These are phyloP conservation scores for Sprattus sprattus DNA, from an alignment of 2,113 vertebrate genomes.

Conservation along the genomic window DNA sequence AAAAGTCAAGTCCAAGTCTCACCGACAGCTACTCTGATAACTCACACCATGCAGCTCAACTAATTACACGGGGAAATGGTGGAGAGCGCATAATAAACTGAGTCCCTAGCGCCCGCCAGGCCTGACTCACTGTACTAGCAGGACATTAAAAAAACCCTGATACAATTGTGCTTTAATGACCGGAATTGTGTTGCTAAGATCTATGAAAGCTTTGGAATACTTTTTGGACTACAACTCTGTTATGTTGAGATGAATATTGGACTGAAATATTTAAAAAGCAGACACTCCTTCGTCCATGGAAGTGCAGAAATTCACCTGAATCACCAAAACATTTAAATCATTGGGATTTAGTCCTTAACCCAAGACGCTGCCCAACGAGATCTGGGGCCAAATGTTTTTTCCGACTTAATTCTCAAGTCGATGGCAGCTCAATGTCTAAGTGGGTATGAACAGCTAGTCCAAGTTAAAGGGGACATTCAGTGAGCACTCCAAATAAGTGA, in stretches of 20 bases:
- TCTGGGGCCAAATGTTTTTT: not conserved
- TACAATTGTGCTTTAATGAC: not conserved
- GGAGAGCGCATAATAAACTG: too few species aligned
- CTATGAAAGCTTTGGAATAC: too few species aligned
- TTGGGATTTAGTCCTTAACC: not conserved
- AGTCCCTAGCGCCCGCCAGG: too few species aligned
- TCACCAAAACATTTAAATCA: not conserved
- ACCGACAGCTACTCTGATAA: not conserved
- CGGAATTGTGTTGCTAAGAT: not conserved
- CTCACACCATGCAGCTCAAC: not conserved
- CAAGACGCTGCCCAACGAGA: not conserved
- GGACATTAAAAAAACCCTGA: not conserved
- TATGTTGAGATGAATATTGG: too few species aligned
- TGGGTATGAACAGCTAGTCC: not conserved
- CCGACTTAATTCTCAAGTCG: slow-evolving; percentile 11
- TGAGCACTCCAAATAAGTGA: not conserved
- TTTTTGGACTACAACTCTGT: too few species aligned
- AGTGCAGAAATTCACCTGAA: not conserved
- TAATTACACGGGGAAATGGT: not conserved
- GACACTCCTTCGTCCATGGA: not conserved
- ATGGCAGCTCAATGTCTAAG: not conserved
- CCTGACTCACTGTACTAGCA: not conserved
- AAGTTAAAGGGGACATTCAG: not conserved
- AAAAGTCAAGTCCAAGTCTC: too few species aligned
- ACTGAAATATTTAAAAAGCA: too few species aligned